These are phyloP conservation scores for Apantesis nais DNA, from an alignment of 2,888 invertebrate species.

Conservation along the genomic window DNA sequence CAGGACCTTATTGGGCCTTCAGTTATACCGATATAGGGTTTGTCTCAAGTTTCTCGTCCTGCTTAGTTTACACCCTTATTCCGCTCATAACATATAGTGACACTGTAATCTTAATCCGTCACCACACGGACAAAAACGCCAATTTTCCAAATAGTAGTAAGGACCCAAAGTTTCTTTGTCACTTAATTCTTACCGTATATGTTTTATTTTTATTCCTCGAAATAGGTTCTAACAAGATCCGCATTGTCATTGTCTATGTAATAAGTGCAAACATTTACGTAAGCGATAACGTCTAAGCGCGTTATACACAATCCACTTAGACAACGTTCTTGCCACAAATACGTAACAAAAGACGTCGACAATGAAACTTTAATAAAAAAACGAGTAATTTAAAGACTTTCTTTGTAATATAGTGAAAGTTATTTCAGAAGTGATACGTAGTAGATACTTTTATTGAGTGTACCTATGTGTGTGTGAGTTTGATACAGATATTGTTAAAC, in stretches of 20 bases:
- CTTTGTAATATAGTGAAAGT: constrained; percentile 9
- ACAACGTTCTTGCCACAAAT: constrained; percentile 33
- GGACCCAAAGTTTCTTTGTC: background rate
- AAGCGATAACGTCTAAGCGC: constrained; percentile 25
- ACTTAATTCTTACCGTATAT: background rate
- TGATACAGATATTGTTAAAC: constrained; percentile 12
- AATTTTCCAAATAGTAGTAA: too few species aligned
- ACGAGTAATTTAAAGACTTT: background rate
- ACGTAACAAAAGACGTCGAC: constrained; percentile 19
- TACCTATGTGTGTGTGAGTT: background rate
- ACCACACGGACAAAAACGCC: too few species aligned
- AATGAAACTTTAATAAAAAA: constrained; percentile 10
- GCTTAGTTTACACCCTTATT: too few species aligned
- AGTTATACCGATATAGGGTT: too few species aligned
- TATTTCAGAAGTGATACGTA: background rate
- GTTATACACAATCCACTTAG: constrained; percentile 33
- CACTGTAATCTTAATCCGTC: too few species aligned
- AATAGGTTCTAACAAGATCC: constrained; percentile 1
- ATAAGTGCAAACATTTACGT: constrained; percentile 18
- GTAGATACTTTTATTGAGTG: background rate
- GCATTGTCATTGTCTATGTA: background rate
- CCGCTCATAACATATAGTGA: too few species aligned
- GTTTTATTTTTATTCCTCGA: background rate
- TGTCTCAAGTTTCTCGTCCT: too few species aligned
- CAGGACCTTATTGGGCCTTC: too few species aligned